Percentiles rank a stretch among this genome's conserved stretches.
Conservation (phyloP, 2,888 invertebrate species). For the Watsonalla cultraria region DNA sequence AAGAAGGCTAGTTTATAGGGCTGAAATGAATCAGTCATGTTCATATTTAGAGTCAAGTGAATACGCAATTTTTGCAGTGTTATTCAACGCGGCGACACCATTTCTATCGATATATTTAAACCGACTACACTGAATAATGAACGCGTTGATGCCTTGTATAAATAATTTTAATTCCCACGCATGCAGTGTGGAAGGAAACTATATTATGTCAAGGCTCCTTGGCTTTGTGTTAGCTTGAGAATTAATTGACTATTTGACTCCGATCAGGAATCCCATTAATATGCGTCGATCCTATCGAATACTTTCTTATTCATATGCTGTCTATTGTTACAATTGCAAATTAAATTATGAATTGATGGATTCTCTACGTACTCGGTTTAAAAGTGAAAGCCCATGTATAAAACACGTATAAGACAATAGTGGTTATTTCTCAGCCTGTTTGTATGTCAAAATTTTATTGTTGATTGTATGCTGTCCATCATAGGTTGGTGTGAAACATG, state of each 20-base stretch:
- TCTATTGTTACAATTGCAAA: too few species aligned
- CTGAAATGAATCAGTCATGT: too few species aligned
- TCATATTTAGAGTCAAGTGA: too few species aligned
- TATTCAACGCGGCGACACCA: background rate
- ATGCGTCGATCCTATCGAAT: background rate
- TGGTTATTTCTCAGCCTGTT: constrained; percentile 28
- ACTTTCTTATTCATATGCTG: too few species aligned
- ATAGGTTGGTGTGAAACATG: background rate
- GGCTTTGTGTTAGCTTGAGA: too few species aligned
- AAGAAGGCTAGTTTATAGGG: too few species aligned
- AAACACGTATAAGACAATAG: constrained; percentile 37
- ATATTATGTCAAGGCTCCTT: constrained; percentile 62
- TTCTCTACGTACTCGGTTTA: constrained; percentile 9
- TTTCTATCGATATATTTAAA: constrained; percentile 14
- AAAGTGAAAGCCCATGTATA: constrained; percentile 35
- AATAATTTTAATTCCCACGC: constrained; percentile 38
- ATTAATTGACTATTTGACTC: background rate
- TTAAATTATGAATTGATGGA: too few species aligned
- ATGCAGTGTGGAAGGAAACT: constrained; percentile 38
- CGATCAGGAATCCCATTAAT: background rate
- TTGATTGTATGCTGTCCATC: constrained; percentile 23
- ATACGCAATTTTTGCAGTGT: too few species aligned
- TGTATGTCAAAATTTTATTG: constrained; percentile 23
- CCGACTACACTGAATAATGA: background rate
- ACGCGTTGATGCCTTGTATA: constrained; percentile 27